A percentile compares a stretch with the other conserved stretches of the same genome.
These are phyloP conservation scores for Hemistola chrysoprasaria DNA, from an alignment of 2,888 invertebrate species.

Conservation along the genomic window DNA sequence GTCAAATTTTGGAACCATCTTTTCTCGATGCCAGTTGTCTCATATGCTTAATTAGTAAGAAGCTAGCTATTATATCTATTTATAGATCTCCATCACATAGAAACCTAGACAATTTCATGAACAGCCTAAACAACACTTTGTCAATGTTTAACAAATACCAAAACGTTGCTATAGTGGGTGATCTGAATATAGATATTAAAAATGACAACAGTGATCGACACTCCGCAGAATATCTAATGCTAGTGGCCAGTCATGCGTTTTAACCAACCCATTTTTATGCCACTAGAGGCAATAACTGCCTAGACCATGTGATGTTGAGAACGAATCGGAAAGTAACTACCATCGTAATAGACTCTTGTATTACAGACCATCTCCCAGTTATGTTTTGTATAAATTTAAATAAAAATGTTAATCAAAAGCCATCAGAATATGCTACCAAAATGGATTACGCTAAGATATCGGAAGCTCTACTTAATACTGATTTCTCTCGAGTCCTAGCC, in stretches of 20 bases:
- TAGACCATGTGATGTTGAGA: constrained; percentile 3
- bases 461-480: too few species aligned
- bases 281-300: constrained; percentile 2
- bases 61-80: background rate
- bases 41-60: background rate
- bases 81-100: constrained; percentile 10
- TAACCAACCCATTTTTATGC: background rate
- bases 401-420: background rate
- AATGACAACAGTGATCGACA: background rate
- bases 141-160: background rate
- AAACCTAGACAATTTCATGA: background rate
- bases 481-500: too few species aligned
- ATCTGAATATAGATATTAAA: constrained; percentile 8
- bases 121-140: background rate
- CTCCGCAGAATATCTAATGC: background rate
- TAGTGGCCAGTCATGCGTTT: background rate
- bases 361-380: constrained; percentile 7
- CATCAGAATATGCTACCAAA: background rate
- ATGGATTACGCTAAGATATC: too few species aligned
- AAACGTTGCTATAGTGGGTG: background rate
- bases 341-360: background rate
- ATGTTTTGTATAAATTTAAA: background rate
- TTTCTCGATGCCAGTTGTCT: constrained; percentile 11
- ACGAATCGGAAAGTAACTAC: background rate
- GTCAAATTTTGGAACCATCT: constrained; percentile 7